Evolutionary conservation across 2,113 vertebrate genomes (phyloP), one percentile per base, ranked within the genome.

Genomic region (Perca fluviatilis): DNA sequence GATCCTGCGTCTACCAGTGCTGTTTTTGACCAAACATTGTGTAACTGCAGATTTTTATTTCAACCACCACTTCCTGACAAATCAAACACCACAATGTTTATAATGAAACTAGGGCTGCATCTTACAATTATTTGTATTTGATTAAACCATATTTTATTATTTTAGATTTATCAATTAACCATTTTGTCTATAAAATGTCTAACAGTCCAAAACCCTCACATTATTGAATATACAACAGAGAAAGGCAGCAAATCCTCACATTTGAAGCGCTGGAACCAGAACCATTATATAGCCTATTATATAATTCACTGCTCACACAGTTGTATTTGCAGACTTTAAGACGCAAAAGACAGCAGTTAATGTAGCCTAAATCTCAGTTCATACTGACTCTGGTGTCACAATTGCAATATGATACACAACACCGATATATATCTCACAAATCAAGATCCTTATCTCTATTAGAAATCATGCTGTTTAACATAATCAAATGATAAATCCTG

Each of bases 1-100:
- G 82, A 83, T 25, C 50, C 2, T 70, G 47, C 13, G 6, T 66
- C 79, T 58, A 23, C 15, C 64, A 27, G 8, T 36, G 33, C 36
- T 78, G 76, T 67, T 84, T 40, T 36, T 72, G 13, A 56, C 9
- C 47, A 30, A 30, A 1, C 2, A 2, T 3, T 23, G 51, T 36
- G 67, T 60, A 25, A 23, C 46, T 50, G 56, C 21, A 64, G 27
- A n/a, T 77, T 77, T 54, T 5, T 11, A 51, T 66, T 62, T 4
- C 8, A n/a, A 30, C 16, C 16, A 77, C 16, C 25, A 40, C 2
- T 9, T 64, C 14, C 50, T 50, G 25, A 61, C 25, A 1, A 50
- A 46, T 3, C 50, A 16, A 67, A 67, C 27, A 33, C 6, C 13
- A 33, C 50, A n/a, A 12, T 12, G 49, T 9, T 60, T 21, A 75